Evolutionary conservation across 2,888 invertebrate species (phyloP), one percentile per base, ranked within the genome.

Genomic region (Meganola albula): DNA sequence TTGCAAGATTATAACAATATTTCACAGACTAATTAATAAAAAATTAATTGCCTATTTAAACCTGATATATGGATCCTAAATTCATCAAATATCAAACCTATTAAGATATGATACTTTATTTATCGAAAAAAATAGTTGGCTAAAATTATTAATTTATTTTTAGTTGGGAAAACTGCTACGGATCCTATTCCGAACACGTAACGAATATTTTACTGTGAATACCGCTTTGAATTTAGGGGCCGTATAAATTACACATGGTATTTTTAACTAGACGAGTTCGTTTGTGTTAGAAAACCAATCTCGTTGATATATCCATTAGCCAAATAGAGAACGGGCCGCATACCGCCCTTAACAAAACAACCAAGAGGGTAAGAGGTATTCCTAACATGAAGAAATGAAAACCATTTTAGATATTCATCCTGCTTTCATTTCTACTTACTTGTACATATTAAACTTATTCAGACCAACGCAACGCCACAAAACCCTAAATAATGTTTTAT

Each of bases 241-340:
- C 22, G 30, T 47, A 33, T 39, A 36, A 44, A 38, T n/a, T 40
- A 38, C 38, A 40, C 35, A 34, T 31, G 38, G 48, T 62, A 60
- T 67, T 67, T 68, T 66, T 66, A 62, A 63, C 58, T 63, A 61
- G 57, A 56, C 55, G 55, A 49, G 55, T 50, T 47, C 53, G 60
- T 62, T 62, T 65, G 63, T 65, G 63, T 63, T 55, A 59, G 58
- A 47, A 63, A 74, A 67, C 63, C 72, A 73, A 74, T 74, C 69
- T 71, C 64, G 58, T 65, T 69, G 69, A 69, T 69, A 68, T 61
- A 66, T 73, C 74, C 74, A 73, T 74, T 74, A 74, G 69, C 69
- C 53, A 71, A 74, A 73, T 73, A 70, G 68, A 68, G 61, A 65
- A 48, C 32, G 58, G 46, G 53, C 53, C 53, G 48, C 46, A 39